Base-by-base conservation (phyloP, 2,113 vertebrate species). In the Protomyctophum bolini region DNA sequence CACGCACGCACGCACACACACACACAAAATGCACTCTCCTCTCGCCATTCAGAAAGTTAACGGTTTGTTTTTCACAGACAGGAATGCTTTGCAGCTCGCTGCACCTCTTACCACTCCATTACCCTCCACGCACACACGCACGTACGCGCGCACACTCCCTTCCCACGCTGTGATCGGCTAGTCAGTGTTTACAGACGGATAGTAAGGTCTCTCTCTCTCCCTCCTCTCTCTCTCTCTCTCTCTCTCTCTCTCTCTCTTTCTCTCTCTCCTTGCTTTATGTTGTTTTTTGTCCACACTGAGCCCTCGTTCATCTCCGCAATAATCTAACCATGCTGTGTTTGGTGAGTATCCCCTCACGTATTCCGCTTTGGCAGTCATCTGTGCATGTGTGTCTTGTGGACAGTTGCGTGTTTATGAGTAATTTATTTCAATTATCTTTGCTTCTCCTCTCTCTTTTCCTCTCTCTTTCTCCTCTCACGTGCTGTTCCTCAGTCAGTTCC, bases 1-100 rank as follows among this genome's bases (percentile, higher is more conserved):
- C 29, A 57, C 49, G 58, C 50, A 33, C 48, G 45, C 33, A 51
- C 49, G 21, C 50, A 62, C 12, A 50, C 21, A 47, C 47, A 33
- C 21, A 65, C 41, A 10, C 41, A 10, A 48, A 48, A 48, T 77
- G 65, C 70, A 75, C 79, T 45, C 29, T 61, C 69, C 57, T 7
- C 66, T 65, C 59, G 73, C 75, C 54, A 74, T 73, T 79, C 75
- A 77, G 60, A 77, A 82, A 82, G 80, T 86, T 83, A 84, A 60
- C 77, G 83, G 87, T 88, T 89, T 87, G 73, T 80, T 81, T 82
- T 83, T 81, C 80, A 83, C 64, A 83, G 80, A 82, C 73, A 85
- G 82, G 81, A 89, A 80, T 76, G 77, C 78, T 76, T 64, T 61
- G 67, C 69, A 48, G 63, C 67, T 66, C 66, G 60, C 79, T 57